Conservation (phyloP, 2,888 invertebrate genomes). For the Rhagonycha fulva region DNA sequence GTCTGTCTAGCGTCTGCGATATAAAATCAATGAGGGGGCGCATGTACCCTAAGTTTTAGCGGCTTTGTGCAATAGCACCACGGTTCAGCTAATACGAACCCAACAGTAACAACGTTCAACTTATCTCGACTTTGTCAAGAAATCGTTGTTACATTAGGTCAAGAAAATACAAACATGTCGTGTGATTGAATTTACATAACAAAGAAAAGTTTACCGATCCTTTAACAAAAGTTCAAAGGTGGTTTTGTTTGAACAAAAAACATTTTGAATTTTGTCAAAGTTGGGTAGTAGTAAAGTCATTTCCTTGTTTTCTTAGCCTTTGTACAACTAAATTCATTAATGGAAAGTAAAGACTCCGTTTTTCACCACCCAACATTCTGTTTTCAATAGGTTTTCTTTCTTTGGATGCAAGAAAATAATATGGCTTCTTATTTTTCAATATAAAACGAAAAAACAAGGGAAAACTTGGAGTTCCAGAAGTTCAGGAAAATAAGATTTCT, state of each 20-base stretch:
- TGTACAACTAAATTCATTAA: not conserved
- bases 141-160: not conserved
- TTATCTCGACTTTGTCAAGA: not conserved
- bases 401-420: not conserved
- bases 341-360: too few relatives aligned
- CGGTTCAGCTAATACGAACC: conserved; percentile 34
- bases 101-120: not conserved
- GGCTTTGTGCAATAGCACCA: conserved; percentile 37
- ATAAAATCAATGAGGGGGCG: conserved; percentile 54
- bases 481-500: not conserved
- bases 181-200: not conserved
- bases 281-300: not conserved
- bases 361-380: too few relatives aligned
- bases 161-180: not conserved
- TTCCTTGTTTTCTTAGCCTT: not conserved
- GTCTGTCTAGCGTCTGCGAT: conserved; percentile 50
- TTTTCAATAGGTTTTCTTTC: not conserved
- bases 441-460: not conserved
- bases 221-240: not conserved
- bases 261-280: not conserved
- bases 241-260: not conserved
- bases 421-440: not conserved
- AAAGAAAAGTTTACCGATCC: not conserved
- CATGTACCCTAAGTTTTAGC: conserved; percentile 47
- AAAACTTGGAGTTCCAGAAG: not conserved